phyloP scores from a whole-genome alignment of 1,140 invertebrate species.

The Doryteuthis pealeii region DNA sequence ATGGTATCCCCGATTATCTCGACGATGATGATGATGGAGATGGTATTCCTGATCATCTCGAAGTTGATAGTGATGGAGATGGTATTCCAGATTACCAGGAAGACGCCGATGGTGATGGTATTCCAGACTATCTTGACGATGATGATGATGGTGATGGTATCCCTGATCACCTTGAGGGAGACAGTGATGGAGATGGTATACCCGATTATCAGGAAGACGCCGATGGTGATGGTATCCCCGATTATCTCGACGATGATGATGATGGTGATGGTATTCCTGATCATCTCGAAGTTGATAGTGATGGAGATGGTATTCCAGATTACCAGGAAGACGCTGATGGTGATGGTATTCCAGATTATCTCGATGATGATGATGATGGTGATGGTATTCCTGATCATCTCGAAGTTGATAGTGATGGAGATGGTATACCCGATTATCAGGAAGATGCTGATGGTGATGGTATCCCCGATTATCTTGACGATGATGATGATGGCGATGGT shows the following conservation, averaged over 20 bases:
- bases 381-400: slow-evolving; percentile 49
- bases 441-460: slow-evolving; percentile 50
- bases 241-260: slow-evolving; percentile 49
- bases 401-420: slow-evolving; percentile 40
- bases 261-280: slow-evolving; percentile 53
- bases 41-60: slow-evolving; percentile 49
- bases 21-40: slow-evolving; percentile 56
- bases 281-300: slow-evolving; percentile 32
- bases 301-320: slow-evolving; percentile 51
- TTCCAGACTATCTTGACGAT: slow-evolving; percentile 35
- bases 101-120: slow-evolving; percentile 30
- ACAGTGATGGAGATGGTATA: slow-evolving; percentile 37
- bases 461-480: slow-evolving; percentile 47
- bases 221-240: slow-evolving; percentile 56
- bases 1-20: slow-evolving; percentile 47
- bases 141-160: slow-evolving; percentile 45
- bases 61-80: slow-evolving; percentile 33
- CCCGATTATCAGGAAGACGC: slow-evolving; percentile 40
- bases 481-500: slow-evolving; percentile 46
- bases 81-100: slow-evolving; percentile 32
- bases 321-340: slow-evolving; percentile 43
- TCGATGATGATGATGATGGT: slow-evolving; percentile 51
- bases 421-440: slow-evolving; percentile 45
- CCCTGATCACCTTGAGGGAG: slow-evolving; percentile 40
- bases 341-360: slow-evolving; percentile 56